phyloP scores from a whole-genome alignment of 2,888 invertebrate species.

The Papilio protenor region DNA sequence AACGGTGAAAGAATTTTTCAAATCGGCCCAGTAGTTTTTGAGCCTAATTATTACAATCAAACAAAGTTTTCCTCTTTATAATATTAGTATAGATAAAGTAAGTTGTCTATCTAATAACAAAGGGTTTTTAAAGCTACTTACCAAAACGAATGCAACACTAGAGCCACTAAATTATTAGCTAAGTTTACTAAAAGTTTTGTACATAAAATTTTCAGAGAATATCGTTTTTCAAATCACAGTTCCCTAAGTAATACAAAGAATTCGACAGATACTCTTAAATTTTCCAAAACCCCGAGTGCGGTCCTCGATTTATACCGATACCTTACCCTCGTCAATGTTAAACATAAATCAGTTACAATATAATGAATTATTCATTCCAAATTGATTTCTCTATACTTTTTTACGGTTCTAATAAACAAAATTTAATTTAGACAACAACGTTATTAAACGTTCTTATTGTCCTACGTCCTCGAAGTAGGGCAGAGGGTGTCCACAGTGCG shows the following conservation, averaged over 20 bases:
- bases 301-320: slow-evolving; percentile 15
- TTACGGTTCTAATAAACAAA: not conserved
- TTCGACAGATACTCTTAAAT: slow-evolving; percentile 14
- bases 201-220: not conserved
- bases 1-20: no score
- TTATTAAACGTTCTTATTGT: no score
- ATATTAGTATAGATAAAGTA: not conserved
- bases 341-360: slow-evolving; percentile 37
- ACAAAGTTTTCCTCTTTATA: no score
- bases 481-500: no score
- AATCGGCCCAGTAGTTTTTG: no score
- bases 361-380: slow-evolving; percentile 24
- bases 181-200: no score
- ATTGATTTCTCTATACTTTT: slow-evolving; percentile 5
- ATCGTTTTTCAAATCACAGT: not conserved
- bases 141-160: no score
- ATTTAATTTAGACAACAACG: not conserved
- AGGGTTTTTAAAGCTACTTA: no score
- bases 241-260: slow-evolving; percentile 10
- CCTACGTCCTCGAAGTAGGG: no score
- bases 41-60: no score
- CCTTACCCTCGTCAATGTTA: slow-evolving; percentile 34
- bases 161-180: no score
- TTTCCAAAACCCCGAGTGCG: slow-evolving; percentile 7
- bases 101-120: no score